Evolutionary conservation across 1,140 invertebrate genomes (phyloP).

Genomic region (Bicyclus anynana): DNA sequence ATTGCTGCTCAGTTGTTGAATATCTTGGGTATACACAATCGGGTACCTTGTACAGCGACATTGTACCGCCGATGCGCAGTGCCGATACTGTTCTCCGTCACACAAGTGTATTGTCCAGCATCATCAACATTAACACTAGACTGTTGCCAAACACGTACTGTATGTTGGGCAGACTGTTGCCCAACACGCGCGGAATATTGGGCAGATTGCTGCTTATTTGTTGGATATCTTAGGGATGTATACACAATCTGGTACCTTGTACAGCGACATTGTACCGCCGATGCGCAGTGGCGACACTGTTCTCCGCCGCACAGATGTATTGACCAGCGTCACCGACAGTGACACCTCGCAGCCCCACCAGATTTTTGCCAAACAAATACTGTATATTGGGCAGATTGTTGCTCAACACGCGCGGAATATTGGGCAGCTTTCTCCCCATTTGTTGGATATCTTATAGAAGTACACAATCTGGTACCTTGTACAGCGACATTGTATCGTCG

Average conservation of each 20-base stretch:
- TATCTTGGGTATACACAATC: no score
- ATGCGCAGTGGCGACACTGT: constrained; percentile 47
- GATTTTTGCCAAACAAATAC: not conserved
- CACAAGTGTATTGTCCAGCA: constrained; percentile 68
- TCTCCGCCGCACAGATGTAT: constrained; percentile 68
- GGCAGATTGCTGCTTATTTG: no score
- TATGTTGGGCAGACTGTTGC: no score
- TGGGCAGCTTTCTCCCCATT: no score
- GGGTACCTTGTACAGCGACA: constrained; percentile 59
- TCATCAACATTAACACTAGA: constrained; percentile 21
- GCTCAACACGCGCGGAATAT: not conserved
- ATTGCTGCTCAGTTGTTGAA: constrained; percentile 34
- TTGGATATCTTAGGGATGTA: no score
- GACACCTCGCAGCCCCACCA: constrained; percentile 41
- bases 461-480: constrained; percentile 40
- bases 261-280: constrained; percentile 54
- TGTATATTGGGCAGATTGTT: no score
- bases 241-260: constrained; percentile 41
- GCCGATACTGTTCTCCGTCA: constrained; percentile 60
- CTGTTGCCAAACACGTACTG: not conserved
- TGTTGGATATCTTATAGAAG: no score
- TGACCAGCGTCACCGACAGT: constrained; percentile 45
- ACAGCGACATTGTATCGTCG: constrained; percentile 55
- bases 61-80: constrained; percentile 48
- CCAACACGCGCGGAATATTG: not conserved